A percentile compares a stretch with the other conserved stretches of the same genome.
phyloP scores from a whole-genome alignment of 53 echinoderm and acorn worm genomes.

The Mesocentrotus franciscanus region DNA sequence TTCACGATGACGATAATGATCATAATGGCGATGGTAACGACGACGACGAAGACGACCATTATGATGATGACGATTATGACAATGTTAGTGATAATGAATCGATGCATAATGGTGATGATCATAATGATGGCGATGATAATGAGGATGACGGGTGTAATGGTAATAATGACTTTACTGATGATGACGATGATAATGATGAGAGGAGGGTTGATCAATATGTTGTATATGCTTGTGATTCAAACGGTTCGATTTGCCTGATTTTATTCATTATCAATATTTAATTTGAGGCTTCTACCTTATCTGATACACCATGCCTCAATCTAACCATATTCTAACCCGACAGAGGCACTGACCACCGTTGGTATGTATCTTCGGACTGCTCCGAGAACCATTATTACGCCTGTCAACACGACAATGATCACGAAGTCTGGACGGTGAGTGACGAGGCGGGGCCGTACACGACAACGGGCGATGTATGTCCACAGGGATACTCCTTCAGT shows the following conservation, averaged over 20 bases:
- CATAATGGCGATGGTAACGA: background rate
- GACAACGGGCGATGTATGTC: slow-evolving; percentile 68
- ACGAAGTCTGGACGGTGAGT: slow-evolving; percentile 78
- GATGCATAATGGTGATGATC: background rate
- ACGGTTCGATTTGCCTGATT: background rate
- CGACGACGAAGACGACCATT: background rate
- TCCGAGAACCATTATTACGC: slow-evolving; percentile 67
- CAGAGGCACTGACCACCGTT: slow-evolving; percentile 79
- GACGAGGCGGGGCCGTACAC: slow-evolving; percentile 69
- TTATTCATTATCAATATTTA: no score
- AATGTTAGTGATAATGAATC: slow-evolving; percentile 11
- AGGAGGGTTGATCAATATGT: no score
- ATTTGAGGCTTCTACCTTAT: slow-evolving; percentile 53
- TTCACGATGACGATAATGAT: slow-evolving; percentile 35
- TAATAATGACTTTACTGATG: slow-evolving; percentile 33
- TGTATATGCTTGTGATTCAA: background rate
- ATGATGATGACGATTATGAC: slow-evolving; percentile 58
- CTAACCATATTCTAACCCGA: background rate
- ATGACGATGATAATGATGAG: slow-evolving; percentile 54
- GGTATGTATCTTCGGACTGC: slow-evolving; percentile 81
- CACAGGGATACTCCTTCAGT: slow-evolving; percentile 80
- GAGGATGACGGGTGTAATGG: slow-evolving; percentile 1
- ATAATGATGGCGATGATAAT: slow-evolving; percentile 40
- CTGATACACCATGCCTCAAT: slow-evolving; percentile 53
- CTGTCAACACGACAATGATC: slow-evolving; percentile 77